Evolutionary conservation across 2,888 invertebrate genomes (phyloP), one percentile per base, ranked within the genome.

Genomic region (Aproaerema taeniolella): DNA sequence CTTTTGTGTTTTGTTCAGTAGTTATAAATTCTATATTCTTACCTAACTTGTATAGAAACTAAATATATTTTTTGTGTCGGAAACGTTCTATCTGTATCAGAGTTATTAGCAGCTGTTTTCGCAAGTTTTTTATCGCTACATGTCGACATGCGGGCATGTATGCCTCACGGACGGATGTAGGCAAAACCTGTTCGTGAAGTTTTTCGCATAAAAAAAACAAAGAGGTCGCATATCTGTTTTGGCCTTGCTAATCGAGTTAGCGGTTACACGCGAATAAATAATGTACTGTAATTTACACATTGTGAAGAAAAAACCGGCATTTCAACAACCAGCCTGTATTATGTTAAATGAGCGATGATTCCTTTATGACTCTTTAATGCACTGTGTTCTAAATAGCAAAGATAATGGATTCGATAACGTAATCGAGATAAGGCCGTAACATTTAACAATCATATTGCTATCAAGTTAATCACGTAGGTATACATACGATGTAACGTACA

Each of bases 171-270:
- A 54, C 56, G 44, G 39, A 54, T 56, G 58, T 52, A 55, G 48
- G 53, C 49, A 60, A 64, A 66, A 68, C 72, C 72, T 58, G 49
- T 70, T 71, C 53, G 52, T 52, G 44, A 48, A 54, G 52, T 56
- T 61, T 67, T 67, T 65, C 10, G 52, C 56, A 61, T 68, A 74
- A 34, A 72, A 74, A 64, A 62, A 68, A 65, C 70, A 78, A 78
- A 71, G 78, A 81, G 83, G 83, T 82, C 82, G 67, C 73, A 69
- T 77, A 76, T 78, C 75, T 71, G 63, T 74, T 71, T 67, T 76
- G 75, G 75, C 81, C 78, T 83, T 77, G 75, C 66, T 80, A 81
- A 82, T 76, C 73, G 67, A 73, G 66, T 81, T 82, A 79, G 74
- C 75, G 66, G 62, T 62, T 71, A 70, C 69, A 70, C 61, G 71